phyloP scores from a whole-genome alignment of 2,888 invertebrate species.

The Eilema caniola region DNA sequence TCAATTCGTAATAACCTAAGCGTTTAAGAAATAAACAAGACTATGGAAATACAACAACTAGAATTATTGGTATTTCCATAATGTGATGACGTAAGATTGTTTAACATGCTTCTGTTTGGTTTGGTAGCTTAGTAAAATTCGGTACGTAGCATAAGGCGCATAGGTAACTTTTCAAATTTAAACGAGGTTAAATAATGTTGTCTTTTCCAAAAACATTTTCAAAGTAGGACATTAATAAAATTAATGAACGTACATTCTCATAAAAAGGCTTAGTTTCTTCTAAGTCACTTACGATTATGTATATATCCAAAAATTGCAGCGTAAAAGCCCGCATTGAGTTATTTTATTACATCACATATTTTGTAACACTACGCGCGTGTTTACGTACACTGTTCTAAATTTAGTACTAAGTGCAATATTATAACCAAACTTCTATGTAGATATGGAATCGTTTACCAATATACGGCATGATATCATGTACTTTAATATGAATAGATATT shows the following conservation, averaged over 20 bases:
- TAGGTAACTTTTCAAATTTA: neutral
- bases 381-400: slow-evolving; percentile 69
- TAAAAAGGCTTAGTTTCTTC: slow-evolving; percentile 17
- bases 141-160: neutral
- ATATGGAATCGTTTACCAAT: slow-evolving; percentile 29
- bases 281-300: slow-evolving; percentile 57
- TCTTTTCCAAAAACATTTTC: neutral
- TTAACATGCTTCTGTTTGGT: neutral
- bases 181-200: neutral
- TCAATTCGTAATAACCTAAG: neutral
- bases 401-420: slow-evolving; percentile 66
- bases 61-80: neutral
- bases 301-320: slow-evolving; percentile 60
- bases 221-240: neutral
- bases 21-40: neutral
- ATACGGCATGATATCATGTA: slow-evolving; percentile 28
- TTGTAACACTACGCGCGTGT: slow-evolving; percentile 75
- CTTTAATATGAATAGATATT: slow-evolving; percentile 36
- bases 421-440: slow-evolving; percentile 42
- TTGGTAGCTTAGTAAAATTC: neutral
- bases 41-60: slow-evolving; percentile 2
- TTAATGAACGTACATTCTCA: neutral
- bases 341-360: slow-evolving; percentile 81
- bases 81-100: neutral
- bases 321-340: slow-evolving; percentile 59